A percentile compares a stretch with the other conserved stretches of the same genome.
phyloP scores from a whole-genome alignment of 2,797 vertebrate genomes.

The Yasuhikotakia modesta region DNA sequence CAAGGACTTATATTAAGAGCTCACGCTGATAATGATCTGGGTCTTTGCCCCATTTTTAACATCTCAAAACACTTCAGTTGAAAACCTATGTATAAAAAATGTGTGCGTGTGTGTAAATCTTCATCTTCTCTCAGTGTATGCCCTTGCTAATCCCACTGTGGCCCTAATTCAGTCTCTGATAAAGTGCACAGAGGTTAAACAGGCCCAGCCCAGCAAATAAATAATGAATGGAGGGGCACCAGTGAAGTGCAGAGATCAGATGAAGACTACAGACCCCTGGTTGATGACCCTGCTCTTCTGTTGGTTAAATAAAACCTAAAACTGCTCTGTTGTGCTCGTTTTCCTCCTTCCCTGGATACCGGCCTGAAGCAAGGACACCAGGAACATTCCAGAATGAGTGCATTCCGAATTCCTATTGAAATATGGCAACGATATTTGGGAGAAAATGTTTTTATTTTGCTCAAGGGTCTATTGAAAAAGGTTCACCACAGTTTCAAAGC shows the following conservation, averaged over 20 bases:
- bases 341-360: neutral
- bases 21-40: neutral
- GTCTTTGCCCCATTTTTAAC: neutral
- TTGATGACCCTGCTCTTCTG: slow-evolving; percentile 44
- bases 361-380: slow-evolving; percentile 13
- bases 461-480: neutral
- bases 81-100: too few relatives aligned
- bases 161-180: slow-evolving; percentile 64
- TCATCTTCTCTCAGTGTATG: neutral
- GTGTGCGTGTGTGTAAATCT: neutral
- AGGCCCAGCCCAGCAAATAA: slow-evolving; percentile 74
- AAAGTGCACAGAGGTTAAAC: slow-evolving; percentile 72
- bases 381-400: neutral
- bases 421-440: neutral
- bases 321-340: slow-evolving; percentile 26
- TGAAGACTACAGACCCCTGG: slow-evolving; percentile 49
- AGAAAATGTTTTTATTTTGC: neutral
- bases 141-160: slow-evolving; percentile 51
- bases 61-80: too few relatives aligned
- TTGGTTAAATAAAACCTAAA: slow-evolving; percentile 44
- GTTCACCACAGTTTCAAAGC: neutral
- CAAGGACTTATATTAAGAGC: slow-evolving; percentile 14
- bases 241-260: slow-evolving; percentile 74
- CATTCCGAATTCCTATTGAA: neutral
- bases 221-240: slow-evolving; percentile 75